Base-by-base conservation (phyloP, 1,140 invertebrate species). In the Kradibia gibbosae region DNA sequence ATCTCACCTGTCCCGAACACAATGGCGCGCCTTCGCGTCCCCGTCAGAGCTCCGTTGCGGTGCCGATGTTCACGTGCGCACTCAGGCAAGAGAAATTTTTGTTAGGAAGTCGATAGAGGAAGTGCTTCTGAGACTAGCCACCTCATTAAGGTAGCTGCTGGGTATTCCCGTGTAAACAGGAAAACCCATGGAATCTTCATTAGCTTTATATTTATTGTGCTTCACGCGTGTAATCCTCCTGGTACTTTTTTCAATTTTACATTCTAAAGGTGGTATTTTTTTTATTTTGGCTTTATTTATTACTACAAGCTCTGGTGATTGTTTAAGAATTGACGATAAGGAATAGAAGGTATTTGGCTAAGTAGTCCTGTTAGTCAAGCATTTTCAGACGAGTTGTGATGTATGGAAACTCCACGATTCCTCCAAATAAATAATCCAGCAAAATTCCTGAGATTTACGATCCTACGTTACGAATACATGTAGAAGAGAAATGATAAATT, bases 101-200 rank as follows among this genome's bases (percentile, higher is more conserved):
- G 36, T 72, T 57, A 72, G 36, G n/a, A 57, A 55, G 20, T n/a
- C 25, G 72, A 74, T 25, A 57, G 31, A 74, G 50, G 50, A 39
- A 74, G 31, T 10, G 8, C 15, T 34, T 36, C 20, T 0, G 25
- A 25, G 22, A 53, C 42, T 42, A 25, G n/a, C 25, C 34, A 22
- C 72, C n/a, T 78, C 70, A 78, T 70, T 70, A 70, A 34, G 45
- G 60, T 53, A 55, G 42, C 20, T 62, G 39, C 20, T 62, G 60
- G 53, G 45, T 78, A 67, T 10, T 45, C 28, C 28, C 22, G 13
- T 71, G 65, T 78, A 48, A 48, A 10, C 17, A 48, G 45, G 45
- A 48, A 48, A 50, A 10, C 20, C 8, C 5, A 5, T 39, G 17
- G 28, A 57, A 57, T 57, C 8, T 65, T 57, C 50, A n/a, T 55